Evolutionary conservation across 2,797 vertebrate species (phyloP), one percentile per base, ranked within the genome.

Genomic region (Myotis daubentonii): DNA sequence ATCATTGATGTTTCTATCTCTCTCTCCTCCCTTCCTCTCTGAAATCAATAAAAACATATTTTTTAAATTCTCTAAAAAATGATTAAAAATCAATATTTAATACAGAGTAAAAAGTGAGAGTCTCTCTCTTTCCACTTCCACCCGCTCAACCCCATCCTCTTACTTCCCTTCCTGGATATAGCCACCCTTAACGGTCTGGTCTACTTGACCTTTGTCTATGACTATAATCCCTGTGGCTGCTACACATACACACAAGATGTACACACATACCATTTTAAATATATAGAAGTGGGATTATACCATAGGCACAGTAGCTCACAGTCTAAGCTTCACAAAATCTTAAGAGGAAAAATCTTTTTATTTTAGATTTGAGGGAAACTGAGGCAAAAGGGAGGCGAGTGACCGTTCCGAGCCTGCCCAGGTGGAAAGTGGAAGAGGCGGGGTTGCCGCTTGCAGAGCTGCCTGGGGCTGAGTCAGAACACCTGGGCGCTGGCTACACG

Each of bases 21-120:
- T 38, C 38, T 38, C 57, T 12, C 57, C 25, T 25, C 25, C 57
- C 25, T 60, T 25, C 25, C 23, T 60, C 57, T 60, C 25, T 60
- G 57, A 60, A 12, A 28, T 60, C 10, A 60, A 60, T 60, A 25
- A 57, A 57, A 57, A 23, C 4, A 57, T 57, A 57, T 57, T 25
- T 28, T 60, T 60, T 16, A 12, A 60, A 25, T 60, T 60, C 57
- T 60, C 57, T 11, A 11, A 1, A 60, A 57, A 60, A 60, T 60
- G 23, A 60, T 60, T 60, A 28, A 60, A 65, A 65, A 65, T 30
- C 12, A 65, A 16, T 65, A 78, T 81, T 38, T 57, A 91, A 78
- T 79, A 80, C 20, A 13, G 70, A 92, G 49, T 84, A 89, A 87
- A 89, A 92, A 71, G 10, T n/a, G 44, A 72, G 86, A 41, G 16